These are phyloP conservation scores for Rhabdomys pumilio DNA, from an alignment of 2,797 vertebrate genomes.

Conservation along the genomic window DNA sequence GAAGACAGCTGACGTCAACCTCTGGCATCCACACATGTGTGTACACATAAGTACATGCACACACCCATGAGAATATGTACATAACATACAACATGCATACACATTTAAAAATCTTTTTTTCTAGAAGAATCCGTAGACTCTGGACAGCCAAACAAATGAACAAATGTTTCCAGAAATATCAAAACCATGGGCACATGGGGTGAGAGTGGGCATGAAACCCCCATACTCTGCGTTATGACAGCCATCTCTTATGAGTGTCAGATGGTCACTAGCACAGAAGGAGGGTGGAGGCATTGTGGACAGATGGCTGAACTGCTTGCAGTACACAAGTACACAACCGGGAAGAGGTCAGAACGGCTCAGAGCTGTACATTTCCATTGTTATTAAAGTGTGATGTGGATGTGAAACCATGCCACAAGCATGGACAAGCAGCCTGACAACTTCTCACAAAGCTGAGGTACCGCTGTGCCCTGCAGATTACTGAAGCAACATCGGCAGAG, in stretches of 20 bases:
- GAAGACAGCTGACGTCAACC: too few species aligned
- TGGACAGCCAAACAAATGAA: conserved; percentile 75
- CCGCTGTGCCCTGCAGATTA: neutral
- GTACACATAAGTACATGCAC: neutral
- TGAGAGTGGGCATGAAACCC: conserved; percentile 5
- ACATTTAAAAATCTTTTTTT: neutral
- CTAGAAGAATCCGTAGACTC: neutral
- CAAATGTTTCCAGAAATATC: conserved; percentile 76
- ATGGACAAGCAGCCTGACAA: neutral
- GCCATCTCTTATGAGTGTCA: conserved; percentile 73
- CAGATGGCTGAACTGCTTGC: conserved; percentile 64
- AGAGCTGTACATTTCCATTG: conserved; percentile 71
- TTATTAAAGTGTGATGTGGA: neutral
- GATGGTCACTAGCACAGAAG: conserved; percentile 25
- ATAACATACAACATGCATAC: neutral
- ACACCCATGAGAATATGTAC: neutral
- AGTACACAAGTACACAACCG: conserved; percentile 62
- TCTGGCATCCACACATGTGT: neutral
- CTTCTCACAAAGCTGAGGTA: neutral
- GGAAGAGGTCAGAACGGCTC: conserved; percentile 69
- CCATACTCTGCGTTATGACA: conserved; percentile 37
- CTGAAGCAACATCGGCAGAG: neutral
- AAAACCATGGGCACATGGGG: conserved; percentile 64
- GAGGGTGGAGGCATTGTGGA: conserved; percentile 70
- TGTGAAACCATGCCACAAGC: neutral